Evolutionary conservation across 2,113 vertebrate species (phyloP).

Genomic region (Microcebus jonahi): DNA sequence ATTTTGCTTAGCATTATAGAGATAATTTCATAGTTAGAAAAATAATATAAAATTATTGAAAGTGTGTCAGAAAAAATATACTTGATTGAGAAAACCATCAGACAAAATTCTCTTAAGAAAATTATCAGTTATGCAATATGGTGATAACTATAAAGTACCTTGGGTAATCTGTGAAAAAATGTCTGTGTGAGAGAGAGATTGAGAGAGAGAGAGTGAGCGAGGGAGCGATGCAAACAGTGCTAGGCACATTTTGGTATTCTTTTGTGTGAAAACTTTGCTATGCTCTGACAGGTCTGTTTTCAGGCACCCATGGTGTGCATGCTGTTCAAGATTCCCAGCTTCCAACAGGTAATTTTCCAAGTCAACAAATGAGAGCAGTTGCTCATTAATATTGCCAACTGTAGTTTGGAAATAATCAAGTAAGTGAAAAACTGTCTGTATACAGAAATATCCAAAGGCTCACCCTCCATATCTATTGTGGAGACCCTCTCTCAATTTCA

Average conservation of each 20-base stretch:
- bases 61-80: background rate
- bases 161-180: background rate
- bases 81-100: background rate
- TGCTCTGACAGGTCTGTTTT: accelerated
- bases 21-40: slow-evolving; percentile 18
- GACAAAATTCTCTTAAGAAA: background rate
- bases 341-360: background rate
- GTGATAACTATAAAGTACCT: background rate
- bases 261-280: too few relatives aligned
- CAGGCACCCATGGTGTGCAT: too few relatives aligned
- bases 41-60: background rate
- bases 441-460: background rate
- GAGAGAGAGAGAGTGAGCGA: too few relatives aligned
- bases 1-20: slow-evolving; percentile 12
- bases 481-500: background rate
- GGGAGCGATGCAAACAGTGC: too few relatives aligned
- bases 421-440: background rate
- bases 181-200: too few relatives aligned
- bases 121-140: background rate
- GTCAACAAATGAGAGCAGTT: background rate
- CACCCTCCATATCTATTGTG: background rate
- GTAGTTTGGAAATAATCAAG: background rate
- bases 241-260: background rate
- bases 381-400: background rate
- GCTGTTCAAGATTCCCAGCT: background rate